Conservation (phyloP, 1,140 invertebrate genomes). For the Monomorium pharaonis region DNA sequence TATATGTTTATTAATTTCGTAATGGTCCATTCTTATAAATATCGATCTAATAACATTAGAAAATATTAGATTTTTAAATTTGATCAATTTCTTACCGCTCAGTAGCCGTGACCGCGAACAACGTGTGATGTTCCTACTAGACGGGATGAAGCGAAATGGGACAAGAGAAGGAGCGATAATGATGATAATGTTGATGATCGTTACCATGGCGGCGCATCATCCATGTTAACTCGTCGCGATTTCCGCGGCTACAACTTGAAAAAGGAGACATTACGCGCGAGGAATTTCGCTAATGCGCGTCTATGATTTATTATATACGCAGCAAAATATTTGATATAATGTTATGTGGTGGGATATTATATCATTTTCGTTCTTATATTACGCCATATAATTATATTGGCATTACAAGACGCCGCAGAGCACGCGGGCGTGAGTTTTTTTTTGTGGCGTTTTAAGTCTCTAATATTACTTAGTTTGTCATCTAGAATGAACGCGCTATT, state of each 20-base stretch:
- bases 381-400: slow-evolving; percentile 39
- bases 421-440: neutral
- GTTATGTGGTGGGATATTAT: slow-evolving; percentile 31
- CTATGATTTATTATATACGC: slow-evolving; percentile 75
- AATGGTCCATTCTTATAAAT: neutral
- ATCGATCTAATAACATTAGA: neutral
- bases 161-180: slow-evolving; percentile 77
- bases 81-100: slow-evolving; percentile 1
- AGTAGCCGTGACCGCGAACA: slow-evolving; percentile 78
- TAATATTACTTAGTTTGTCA: slow-evolving; percentile 55
- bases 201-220: slow-evolving; percentile 78
- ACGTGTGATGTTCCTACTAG: slow-evolving; percentile 68
- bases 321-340: slow-evolving; percentile 52
- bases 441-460: neutral
- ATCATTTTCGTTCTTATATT: slow-evolving; percentile 16
- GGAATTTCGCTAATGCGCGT: slow-evolving; percentile 73
- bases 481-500: slow-evolving; percentile 31
- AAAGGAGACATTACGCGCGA: slow-evolving; percentile 64
- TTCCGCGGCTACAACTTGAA: slow-evolving; percentile 52
- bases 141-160: slow-evolving; percentile 68
- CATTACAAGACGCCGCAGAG: neutral
- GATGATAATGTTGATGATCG: slow-evolving; percentile 84
- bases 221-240: slow-evolving; percentile 71
- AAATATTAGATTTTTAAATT: neutral
- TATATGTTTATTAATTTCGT: neutral